Conservation (phyloP, 2,888 invertebrate genomes). For the Metellina segmentata region DNA sequence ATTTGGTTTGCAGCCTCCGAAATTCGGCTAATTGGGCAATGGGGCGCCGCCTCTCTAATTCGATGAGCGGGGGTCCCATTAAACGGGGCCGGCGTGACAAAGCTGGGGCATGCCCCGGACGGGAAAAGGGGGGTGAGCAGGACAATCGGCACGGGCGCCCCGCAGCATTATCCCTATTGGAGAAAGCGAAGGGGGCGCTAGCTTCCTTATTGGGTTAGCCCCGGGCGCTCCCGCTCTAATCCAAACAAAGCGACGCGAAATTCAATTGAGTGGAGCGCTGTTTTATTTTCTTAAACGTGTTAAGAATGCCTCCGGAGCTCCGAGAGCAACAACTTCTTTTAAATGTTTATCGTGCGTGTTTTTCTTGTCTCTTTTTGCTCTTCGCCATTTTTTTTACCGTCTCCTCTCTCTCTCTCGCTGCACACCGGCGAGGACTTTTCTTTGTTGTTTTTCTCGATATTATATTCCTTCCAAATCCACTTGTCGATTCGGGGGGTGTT, state of each 20-base stretch:
- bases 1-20: conserved; percentile 56
- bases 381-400: neutral
- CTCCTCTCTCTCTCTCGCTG: neutral
- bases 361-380: conserved; percentile 36
- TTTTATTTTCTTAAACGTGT: conserved; percentile 72
- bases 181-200: conserved; percentile 28
- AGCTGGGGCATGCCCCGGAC: conserved; percentile 27
- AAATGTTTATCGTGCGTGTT: conserved; percentile 70
- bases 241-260: conserved; percentile 70
- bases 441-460: conserved; percentile 46
- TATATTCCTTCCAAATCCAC: conserved; percentile 45
- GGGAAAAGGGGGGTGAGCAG: conserved; percentile 9
- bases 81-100: conserved; percentile 46
- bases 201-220: conserved; percentile 64
- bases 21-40: conserved; percentile 56
- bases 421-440: conserved; percentile 20
- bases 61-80: conserved; percentile 50
- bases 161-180: conserved; percentile 36
- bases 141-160: conserved; percentile 33
- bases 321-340: conserved; percentile 66
- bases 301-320: conserved; percentile 60
- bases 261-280: conserved; percentile 64
- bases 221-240: conserved; percentile 46
- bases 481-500: conserved; percentile 57
- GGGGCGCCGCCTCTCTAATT: conserved; percentile 53